Base-by-base conservation (phyloP, 2,113 vertebrate genomes). In the Actenoides lindsayi region DNA sequence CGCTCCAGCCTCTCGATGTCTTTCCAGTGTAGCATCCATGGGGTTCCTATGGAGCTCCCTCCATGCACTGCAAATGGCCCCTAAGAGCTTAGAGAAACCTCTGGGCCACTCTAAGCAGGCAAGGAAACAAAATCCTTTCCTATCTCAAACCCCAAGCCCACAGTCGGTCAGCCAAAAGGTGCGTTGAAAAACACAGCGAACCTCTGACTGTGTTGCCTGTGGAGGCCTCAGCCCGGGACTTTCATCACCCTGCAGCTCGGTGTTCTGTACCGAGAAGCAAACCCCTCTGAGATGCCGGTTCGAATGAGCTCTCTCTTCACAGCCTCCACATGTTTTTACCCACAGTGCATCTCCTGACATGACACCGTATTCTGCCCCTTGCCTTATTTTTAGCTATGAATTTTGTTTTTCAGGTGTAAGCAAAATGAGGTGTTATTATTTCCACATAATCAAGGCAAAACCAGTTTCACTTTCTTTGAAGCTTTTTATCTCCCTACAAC, bases 391-490 rank as follows among this genome's bases (percentile, higher is more conserved):
- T 60, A 85, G 76, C 69, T 31, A 9, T 7, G 37, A 65, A 81
- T 70, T 39, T 8, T 68, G 25, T 50, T 83, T 94, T 86, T 92
- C 84, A 62, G 78, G 75, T 74, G 64, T 21, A n/a, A 93, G 89
- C 53, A 50, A 74, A 79, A 83, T 0, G 75, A 92, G 83, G 68
- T 60, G 78, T 51, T 88, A 53, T 93, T 88, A 70, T 86, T 97
- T 56, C 90, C 80, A 95, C 95, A 50, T 83, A 96, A 85, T 80
- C 96, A 79, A 86, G 91, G 62, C 86, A 74, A 79, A 94, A 92
- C 4, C 59, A 57, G n/a, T 96, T 96, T 93, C 86, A 83, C 89
- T 94, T 97, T 96, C 96, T 97, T 96, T 96, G 97, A 97, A 97
- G 94, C 96, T 93, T 95, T 93, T 91, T 96, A 91, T 96, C 95